Conservation (phyloP, 1,140 invertebrate species). For the Dreissena polymorpha region DNA sequence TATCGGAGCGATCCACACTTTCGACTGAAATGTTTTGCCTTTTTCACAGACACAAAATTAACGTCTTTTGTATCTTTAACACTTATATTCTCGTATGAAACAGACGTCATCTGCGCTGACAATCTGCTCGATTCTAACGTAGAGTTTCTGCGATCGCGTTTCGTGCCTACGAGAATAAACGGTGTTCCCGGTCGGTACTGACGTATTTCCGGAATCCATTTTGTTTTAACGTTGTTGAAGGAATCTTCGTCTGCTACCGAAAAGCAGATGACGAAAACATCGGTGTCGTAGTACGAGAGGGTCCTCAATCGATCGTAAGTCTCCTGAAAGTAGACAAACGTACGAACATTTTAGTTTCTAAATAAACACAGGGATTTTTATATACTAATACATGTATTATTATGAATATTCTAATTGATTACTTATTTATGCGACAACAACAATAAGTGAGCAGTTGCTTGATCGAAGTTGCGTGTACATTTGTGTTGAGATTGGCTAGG, state of each 20-base stretch:
- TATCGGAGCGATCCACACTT: constrained; percentile 89
- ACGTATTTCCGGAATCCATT: constrained; percentile 84
- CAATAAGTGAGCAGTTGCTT: no score
- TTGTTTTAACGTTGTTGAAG: constrained; percentile 98
- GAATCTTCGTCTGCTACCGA: constrained; percentile 98
- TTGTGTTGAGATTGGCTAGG: no score
- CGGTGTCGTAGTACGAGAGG: constrained; percentile 97
- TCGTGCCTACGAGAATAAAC: constrained; percentile 87
- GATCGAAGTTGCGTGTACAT: no score
- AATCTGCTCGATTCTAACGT: constrained; percentile 80
- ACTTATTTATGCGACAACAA: no score
- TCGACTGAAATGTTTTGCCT: constrained; percentile 87
- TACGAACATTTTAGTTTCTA: no score
- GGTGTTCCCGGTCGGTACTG: constrained; percentile 90
- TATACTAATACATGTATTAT: no score
- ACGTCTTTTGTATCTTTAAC: constrained; percentile 67
- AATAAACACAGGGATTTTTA: no score
- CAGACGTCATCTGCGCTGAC: background rate
- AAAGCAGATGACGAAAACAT: constrained; percentile 99
- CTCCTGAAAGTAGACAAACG: constrained; percentile 83
- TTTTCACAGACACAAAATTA: constrained; percentile 85
- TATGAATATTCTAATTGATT: no score
- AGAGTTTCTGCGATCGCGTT: constrained; percentile 70
- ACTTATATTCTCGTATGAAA: background rate
- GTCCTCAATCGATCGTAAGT: constrained; percentile 96